Base-by-base conservation (phyloP, 2,113 vertebrate genomes). In the Eclectus roratus region DNA sequence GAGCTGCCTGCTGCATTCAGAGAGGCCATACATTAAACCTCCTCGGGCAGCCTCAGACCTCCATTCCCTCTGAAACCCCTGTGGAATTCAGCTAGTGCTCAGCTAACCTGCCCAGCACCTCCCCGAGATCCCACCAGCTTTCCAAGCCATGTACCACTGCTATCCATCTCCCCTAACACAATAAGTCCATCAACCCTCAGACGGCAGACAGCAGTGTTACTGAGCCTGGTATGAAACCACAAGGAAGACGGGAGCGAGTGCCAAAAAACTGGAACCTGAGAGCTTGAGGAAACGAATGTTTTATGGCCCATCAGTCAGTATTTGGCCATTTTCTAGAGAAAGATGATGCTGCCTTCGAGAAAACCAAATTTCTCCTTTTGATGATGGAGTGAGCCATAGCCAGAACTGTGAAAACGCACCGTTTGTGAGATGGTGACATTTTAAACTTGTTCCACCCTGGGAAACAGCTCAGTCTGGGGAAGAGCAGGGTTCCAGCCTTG, bases 251-350 rank as follows among this genome's bases (percentile, higher is more conserved):
- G 61, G 19, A 84, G 33, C 11, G 27, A 73, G 18, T 20, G 66
- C 76, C 93, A 91, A 87, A 77, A 81, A 39, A 6, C 4, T 79
- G 88, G 33, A 95, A 94, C 69, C 69, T 49, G 65, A 92, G 85
- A 83, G 55, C 15, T 39, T 60, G 43, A 84, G 95, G 90, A 95
- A 93, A 94, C 18, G 0, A 78, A 81, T 69, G 47, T 88, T 88
- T 96, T 95, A 90, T 61, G 80, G 85, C 82, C 60, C 80, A 88
- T 91, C 88, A 91, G 68, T 88, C 79, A 93, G 55, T 55, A 60
- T 88, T 64, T 70, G 50, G 60, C 41, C 25, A 23, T 83, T 96
- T 93, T 90, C 68, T 85, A 69, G 68, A 81, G 90, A 94, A 91
- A 93, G 94, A 84, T 71, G 82, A 94, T 17, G 46, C 88, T 0